Evolutionary conservation across 2,888 invertebrate species (phyloP).

Genomic region (Coenonympha arcania): DNA sequence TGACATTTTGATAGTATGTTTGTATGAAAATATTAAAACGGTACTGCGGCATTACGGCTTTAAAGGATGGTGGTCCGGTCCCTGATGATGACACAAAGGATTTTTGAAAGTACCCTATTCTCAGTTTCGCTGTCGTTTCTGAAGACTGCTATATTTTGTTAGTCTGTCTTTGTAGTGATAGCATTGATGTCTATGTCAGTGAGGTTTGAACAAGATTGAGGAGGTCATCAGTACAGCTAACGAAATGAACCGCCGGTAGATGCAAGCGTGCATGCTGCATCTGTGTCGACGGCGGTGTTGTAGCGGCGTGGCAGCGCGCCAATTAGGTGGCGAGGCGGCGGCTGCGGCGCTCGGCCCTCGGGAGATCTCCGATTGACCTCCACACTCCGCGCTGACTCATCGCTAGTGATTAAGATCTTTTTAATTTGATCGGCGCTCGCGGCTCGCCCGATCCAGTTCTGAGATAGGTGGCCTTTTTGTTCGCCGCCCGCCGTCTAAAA

Average conservation of each 20-base stretch:
- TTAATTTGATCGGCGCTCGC: constrained; percentile 17
- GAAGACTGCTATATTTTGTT: no score
- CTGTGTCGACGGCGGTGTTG: background rate
- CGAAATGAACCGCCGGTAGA: background rate
- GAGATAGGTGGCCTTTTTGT: constrained; percentile 1
- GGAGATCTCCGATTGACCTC: constrained; percentile 26
- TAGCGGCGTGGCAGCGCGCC: constrained; percentile 24
- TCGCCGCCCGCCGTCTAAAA: background rate
- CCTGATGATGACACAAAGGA: no score
- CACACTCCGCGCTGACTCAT: constrained; percentile 25
- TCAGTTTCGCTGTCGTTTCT: no score
- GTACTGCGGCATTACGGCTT: no score
- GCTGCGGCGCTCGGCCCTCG: constrained; percentile 17
- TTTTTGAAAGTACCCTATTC: no score
- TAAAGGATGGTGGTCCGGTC: no score
- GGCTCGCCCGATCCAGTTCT: constrained; percentile 1
- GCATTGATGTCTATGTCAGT: no score
- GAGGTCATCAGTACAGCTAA: background rate
- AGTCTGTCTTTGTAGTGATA: no score
- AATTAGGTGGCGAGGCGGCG: constrained; percentile 26
- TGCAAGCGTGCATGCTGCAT: constrained; percentile 2
- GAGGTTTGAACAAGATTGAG: no score
- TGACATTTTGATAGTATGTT: no score
- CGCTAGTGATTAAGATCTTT: constrained; percentile 22
- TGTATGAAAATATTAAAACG: no score